Conservation (phyloP, 1,140 invertebrate genomes). For the Portunus trituberculatus region DNA sequence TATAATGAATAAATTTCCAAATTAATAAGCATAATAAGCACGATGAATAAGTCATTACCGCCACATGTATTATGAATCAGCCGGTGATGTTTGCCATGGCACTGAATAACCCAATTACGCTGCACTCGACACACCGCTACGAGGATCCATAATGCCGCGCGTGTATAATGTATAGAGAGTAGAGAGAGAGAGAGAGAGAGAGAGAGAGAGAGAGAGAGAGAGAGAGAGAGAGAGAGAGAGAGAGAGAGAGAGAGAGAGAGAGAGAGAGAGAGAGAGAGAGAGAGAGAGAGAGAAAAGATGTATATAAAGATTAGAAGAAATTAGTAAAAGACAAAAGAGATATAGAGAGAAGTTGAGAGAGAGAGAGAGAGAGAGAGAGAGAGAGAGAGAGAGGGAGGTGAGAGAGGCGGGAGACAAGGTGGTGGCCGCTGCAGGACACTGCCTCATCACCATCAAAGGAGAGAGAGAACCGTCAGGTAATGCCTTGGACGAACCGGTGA, state of each 20-base stretch:
- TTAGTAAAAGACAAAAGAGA: too few relatives aligned
- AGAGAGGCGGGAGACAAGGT: slow-evolving; percentile 5
- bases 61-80: slow-evolving; percentile 8
- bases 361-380: not conserved
- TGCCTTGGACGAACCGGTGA: not conserved
- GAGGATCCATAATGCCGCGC: not conserved
- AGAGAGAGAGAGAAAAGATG: too few relatives aligned
- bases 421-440: not conserved
- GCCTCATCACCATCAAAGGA: not conserved
- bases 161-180: not conserved
- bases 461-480: slow-evolving; percentile 1
- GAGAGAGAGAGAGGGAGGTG: not conserved
- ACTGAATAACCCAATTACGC: not conserved
- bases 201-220: not conserved
- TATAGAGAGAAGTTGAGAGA: too few relatives aligned
- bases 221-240: not conserved
- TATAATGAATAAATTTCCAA: slow-evolving; percentile 5
- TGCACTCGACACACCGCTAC: not conserved
- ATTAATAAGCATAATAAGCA: not conserved
- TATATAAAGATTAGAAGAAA: too few relatives aligned
- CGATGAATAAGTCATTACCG: not conserved
- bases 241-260: not conserved
- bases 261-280: too few relatives aligned
- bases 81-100: not conserved
- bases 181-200: not conserved